These are phyloP conservation scores for Pyrgus malvae DNA, from an alignment of 2,888 invertebrate genomes.

Conservation along the genomic window DNA sequence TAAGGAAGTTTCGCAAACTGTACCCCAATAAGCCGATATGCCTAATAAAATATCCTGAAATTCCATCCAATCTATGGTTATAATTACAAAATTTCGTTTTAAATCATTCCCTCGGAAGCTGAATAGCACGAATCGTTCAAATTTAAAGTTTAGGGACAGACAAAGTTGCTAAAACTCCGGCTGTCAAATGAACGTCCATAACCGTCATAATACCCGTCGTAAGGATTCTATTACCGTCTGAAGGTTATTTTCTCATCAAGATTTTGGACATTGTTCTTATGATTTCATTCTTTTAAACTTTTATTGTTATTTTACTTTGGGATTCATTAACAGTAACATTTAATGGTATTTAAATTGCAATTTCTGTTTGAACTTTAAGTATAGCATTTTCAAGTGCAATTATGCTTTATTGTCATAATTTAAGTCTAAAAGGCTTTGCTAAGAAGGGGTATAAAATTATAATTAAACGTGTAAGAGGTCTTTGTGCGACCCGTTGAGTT, in stretches of 20 bases:
- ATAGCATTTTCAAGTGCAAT: background rate
- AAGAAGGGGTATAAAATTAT: conserved; percentile 16
- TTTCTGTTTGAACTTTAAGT: background rate
- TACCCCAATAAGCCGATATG: conserved; percentile 19
- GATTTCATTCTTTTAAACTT: background rate
- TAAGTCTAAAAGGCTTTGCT: conserved; percentile 1
- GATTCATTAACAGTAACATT: too few species aligned
- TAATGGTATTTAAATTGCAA: too few species aligned
- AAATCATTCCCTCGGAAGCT: conserved; percentile 32
- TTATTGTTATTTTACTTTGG: background rate
- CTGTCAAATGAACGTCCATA: conserved; percentile 37
- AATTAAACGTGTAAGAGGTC: conserved; percentile 18
- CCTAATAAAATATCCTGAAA: conserved; percentile 38
- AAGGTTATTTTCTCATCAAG: conserved; percentile 18
- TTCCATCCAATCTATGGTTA: conserved; percentile 41
- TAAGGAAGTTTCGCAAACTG: conserved; percentile 23
- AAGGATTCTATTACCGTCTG: conserved; percentile 6
- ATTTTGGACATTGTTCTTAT: background rate
- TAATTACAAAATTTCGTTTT: conserved; percentile 46
- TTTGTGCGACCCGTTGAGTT: conserved; percentile 9
- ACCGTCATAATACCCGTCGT: conserved; percentile 2
- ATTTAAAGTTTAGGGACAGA: conserved; percentile 35
- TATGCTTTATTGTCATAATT: background rate
- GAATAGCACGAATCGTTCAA: conserved; percentile 30
- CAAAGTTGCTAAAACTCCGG: conserved; percentile 34